Percentiles rank a stretch among this genome's conserved stretches.
These are phyloP conservation scores for Crossoptilon crossoptilon DNA, from an alignment of 2,797 vertebrate species.

Conservation along the genomic window DNA sequence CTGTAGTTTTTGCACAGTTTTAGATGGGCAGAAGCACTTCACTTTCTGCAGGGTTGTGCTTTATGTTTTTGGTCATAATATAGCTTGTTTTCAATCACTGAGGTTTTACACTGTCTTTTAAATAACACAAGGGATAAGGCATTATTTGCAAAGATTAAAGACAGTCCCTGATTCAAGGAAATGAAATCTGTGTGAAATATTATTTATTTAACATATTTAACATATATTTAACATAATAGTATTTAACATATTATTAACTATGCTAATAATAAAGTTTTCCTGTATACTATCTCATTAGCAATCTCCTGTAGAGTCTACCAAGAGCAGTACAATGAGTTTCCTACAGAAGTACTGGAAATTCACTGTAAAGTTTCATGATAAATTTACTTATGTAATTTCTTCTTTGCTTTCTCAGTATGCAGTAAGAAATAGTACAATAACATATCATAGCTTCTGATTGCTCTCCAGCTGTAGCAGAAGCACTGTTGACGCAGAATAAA, in stretches of 20 bases:
- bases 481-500: neutral
- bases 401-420: neutral
- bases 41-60: neutral
- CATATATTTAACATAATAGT: neutral
- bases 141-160: neutral
- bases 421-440: neutral
- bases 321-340: neutral
- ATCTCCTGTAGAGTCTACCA: neutral
- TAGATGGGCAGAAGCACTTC: neutral
- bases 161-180: neutral
- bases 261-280: neutral
- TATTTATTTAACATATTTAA: neutral
- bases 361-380: neutral
- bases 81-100: neutral
- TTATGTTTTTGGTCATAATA: neutral
- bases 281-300: neutral
- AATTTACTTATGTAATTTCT: neutral
- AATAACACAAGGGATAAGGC: neutral
- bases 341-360: neutral
- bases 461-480: neutral
- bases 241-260: neutral
- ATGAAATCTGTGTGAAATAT: neutral
- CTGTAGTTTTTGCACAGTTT: neutral
- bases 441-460: neutral
- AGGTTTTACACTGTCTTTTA: neutral